Evolutionary conservation across 2,888 invertebrate genomes (phyloP).

Genomic region (Ametastegia equiseti): DNA sequence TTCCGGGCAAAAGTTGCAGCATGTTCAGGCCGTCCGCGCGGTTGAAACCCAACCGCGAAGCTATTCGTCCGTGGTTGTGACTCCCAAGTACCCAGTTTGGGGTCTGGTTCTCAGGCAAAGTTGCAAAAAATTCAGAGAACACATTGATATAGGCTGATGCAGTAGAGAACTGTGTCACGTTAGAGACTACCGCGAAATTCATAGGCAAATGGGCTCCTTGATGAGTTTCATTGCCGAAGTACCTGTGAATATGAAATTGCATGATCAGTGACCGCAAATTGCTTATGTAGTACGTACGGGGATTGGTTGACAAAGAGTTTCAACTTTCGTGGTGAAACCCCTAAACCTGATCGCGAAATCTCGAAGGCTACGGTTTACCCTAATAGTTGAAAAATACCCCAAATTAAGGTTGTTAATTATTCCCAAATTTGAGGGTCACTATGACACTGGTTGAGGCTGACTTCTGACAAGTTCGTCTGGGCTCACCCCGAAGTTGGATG

Average conservation of each 20-base stretch:
- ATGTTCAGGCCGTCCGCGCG: constrained; percentile 76
- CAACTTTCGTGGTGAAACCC: no score
- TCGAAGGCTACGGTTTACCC: no score
- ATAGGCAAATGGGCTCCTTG: constrained; percentile 85
- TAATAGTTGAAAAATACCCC: no score
- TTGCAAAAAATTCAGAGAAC: constrained; percentile 81
- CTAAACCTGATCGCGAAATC: no score
- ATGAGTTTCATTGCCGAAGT: constrained; percentile 77
- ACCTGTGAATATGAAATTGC: constrained; percentile 75
- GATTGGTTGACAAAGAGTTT: background rate
- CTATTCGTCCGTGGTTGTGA: constrained; percentile 64
- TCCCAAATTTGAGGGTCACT: no score
- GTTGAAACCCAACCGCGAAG: constrained; percentile 62
- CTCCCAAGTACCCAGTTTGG: constrained; percentile 86
- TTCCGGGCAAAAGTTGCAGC: constrained; percentile 78
- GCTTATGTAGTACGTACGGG: background rate
- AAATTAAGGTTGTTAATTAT: no score
- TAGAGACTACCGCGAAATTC: constrained; percentile 83
- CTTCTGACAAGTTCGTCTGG: no score
- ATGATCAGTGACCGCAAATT: background rate
- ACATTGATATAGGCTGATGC: constrained; percentile 80
- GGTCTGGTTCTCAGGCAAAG: constrained; percentile 80
- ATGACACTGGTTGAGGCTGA: no score
- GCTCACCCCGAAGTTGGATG: no score
- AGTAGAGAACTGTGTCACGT: constrained; percentile 78